A percentile compares a stretch with the other conserved stretches of the same genome.
Evolutionary conservation across 64 coral and sea anemone species (phyloP).

Genomic region (Catalaphyllia jardinei): DNA sequence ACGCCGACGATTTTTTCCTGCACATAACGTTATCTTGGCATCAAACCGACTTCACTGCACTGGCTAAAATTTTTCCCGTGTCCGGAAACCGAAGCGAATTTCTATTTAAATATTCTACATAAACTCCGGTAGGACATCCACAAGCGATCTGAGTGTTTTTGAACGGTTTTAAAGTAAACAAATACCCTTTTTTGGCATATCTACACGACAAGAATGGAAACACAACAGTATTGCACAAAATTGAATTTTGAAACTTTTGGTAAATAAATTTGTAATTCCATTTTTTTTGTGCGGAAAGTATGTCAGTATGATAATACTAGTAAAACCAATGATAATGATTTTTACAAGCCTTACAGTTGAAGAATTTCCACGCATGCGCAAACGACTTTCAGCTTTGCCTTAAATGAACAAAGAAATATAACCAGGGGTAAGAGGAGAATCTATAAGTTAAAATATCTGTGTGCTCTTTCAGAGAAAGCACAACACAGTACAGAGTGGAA

Average conservation of each 20-base stretch:
- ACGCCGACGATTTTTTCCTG: background rate
- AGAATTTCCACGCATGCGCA: slow-evolving; percentile 6
- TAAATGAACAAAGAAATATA: slow-evolving; percentile 27
- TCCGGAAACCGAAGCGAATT: slow-evolving; percentile 19
- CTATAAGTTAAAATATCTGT: background rate
- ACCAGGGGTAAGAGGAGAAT: background rate
- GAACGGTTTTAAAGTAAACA: background rate
- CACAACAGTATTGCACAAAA: slow-evolving; percentile 19
- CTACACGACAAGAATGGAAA: background rate
- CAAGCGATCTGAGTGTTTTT: background rate
- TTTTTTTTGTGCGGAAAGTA: background rate
- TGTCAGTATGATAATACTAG: background rate
- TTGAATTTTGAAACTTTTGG: slow-evolving; percentile 3
- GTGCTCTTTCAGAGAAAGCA: background rate
- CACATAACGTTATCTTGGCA: background rate
- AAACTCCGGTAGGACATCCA: background rate
- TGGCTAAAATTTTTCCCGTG: background rate
- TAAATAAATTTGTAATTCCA: background rate
- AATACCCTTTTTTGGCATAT: background rate
- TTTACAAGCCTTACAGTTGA: too few species aligned
- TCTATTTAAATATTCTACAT: slow-evolving; percentile 14
- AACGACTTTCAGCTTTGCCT: background rate
- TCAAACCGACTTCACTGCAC: background rate
- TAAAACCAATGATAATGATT: background rate
- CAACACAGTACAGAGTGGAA: background rate